Evolutionary conservation across 2,113 vertebrate genomes (phyloP).

Genomic region (Syrrhaptes paradoxus): DNA sequence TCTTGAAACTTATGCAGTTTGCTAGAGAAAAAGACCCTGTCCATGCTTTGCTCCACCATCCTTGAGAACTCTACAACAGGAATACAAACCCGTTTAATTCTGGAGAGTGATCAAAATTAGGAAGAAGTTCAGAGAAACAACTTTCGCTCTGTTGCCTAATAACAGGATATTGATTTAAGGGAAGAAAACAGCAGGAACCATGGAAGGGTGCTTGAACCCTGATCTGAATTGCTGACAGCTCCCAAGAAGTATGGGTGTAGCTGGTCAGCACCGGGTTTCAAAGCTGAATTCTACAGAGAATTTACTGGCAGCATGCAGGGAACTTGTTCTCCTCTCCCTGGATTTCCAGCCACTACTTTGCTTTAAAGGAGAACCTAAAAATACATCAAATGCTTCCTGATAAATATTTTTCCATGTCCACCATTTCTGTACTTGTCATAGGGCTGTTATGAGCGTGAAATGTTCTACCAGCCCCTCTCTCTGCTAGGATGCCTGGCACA

Average conservation of each 20-base stretch:
- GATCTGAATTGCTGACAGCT: background rate
- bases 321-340: background rate
- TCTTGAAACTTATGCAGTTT: background rate
- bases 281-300: background rate
- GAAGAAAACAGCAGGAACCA: background rate
- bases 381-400: slow-evolving; percentile 15
- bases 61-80: background rate
- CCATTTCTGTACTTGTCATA: background rate
- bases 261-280: background rate
- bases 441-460: background rate
- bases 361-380: slow-evolving; percentile 42
- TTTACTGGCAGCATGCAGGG: background rate
- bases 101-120: background rate
- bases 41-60: background rate
- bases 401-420: slow-evolving; percentile 33
- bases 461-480: background rate
- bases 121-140: background rate
- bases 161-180: background rate
- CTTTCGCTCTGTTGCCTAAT: background rate
- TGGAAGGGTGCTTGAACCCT: background rate
- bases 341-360: background rate
- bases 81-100: background rate
- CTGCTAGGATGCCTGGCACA: background rate
- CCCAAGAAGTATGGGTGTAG: background rate
- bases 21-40: background rate